phyloP scores from a whole-genome alignment of 2,797 vertebrate species.

The Avahi laniger region DNA sequence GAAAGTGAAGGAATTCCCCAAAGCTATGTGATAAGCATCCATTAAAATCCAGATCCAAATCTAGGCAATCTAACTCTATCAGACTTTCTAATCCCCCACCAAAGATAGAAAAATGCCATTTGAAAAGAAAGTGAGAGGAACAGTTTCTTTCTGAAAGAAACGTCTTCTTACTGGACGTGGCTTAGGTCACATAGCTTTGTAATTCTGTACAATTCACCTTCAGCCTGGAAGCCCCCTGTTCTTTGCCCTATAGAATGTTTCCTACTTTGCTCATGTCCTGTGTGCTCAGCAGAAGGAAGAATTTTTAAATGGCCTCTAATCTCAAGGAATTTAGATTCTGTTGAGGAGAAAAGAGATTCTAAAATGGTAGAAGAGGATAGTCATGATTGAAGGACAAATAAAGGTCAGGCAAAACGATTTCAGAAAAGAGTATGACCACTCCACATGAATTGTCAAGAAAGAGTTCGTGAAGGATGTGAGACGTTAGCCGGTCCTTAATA shows the following conservation, averaged over 20 bases:
- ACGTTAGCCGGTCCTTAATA: not conserved
- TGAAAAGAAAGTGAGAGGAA: not conserved
- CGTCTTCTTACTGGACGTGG: not conserved
- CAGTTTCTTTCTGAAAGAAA: slow-evolving; percentile 26
- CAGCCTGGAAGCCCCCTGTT: not conserved
- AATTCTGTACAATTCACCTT: not conserved
- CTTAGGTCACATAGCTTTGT: not conserved
- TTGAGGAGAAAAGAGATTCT: not conserved
- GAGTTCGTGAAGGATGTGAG: not conserved
- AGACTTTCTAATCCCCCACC: not conserved
- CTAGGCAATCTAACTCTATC: not conserved
- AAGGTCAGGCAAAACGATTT: not conserved
- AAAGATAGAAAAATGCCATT: not conserved
- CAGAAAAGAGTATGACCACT: not conserved
- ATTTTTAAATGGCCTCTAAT: not conserved
- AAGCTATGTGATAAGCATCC: not conserved
- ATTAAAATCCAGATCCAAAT: not conserved
- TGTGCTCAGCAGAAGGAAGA: not conserved
- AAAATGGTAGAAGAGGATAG: not conserved
- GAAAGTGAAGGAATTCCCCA: not conserved
- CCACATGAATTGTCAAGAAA: not conserved
- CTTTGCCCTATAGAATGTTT: not conserved
- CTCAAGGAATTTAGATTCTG: not conserved
- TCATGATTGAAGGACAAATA: not conserved
- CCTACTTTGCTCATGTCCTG: not conserved